Evolutionary conservation across 2,888 invertebrate genomes (phyloP), one percentile per base, ranked within the genome.

Genomic region (Pseudoips prasinana): DNA sequence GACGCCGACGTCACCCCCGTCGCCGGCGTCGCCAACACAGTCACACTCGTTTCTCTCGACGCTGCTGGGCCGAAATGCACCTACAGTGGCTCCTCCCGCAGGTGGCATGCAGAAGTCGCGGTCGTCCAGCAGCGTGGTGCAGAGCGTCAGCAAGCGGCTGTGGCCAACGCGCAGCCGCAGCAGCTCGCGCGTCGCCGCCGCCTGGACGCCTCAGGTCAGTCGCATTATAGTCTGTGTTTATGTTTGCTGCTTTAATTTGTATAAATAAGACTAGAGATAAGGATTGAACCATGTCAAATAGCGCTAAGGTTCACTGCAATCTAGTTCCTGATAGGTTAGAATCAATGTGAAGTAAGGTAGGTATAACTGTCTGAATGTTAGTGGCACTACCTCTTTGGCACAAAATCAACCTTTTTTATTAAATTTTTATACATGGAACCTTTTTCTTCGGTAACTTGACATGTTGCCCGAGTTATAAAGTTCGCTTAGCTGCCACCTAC

Each of bases 61-160:
- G 48, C 58, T 80, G 67, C 60, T 88, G 45, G 80, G 83, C 29
- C 75, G 83, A 45, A 67, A 72, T 51, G 72, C 74, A 39, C 73
- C 70, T 43, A 66, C 75, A 41, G 65, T 73, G 42, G 66, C 72
- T 62, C 68, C 75, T 43, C 76, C 89, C 64, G 80, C 91, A 86
- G 92, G 92, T 86, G 92, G 92, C 76, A 96, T 96, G 96, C 95
- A 96, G 92, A 96, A 96, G 90, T 96, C 95, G 66, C 95, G 96
- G 79, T 95, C 95, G 14, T 94, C 95, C 56, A 94, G 95, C 71
- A 95, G 94, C 86, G 95, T 96, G 74, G 94, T 95, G 73, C 94
- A 95, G 74, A 92, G 94, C 75, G 94, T 96, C 59, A 92, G 95
- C 69, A 95, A 94, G 87, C 94, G 94, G 78, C 93, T 96, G 69